Evolutionary conservation across 2,888 invertebrate species (phyloP).

Genomic region (Lobophora halterata): DNA sequence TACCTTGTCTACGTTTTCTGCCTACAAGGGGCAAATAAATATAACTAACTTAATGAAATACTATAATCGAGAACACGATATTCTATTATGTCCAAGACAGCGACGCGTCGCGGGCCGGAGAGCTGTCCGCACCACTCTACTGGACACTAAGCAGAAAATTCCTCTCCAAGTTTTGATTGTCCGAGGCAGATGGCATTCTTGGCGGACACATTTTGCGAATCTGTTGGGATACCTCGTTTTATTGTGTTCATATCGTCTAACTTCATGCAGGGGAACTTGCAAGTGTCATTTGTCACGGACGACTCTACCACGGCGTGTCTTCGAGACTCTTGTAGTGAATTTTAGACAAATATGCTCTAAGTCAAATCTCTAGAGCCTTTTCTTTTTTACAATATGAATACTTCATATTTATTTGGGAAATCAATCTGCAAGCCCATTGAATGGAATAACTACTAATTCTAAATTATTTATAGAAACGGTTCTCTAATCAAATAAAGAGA

Average conservation of each 20-base stretch:
- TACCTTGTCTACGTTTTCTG: no score
- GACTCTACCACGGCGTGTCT: no score
- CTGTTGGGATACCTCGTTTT: constrained; percentile 63
- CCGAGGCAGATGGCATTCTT: constrained; percentile 78
- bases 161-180: constrained; percentile 80
- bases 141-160: constrained; percentile 77
- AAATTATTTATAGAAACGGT: no score
- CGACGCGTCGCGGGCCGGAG: constrained; percentile 31
- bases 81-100: constrained; percentile 46
- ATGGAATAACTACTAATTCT: no score
- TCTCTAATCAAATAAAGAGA: constrained; percentile 19
- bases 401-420: no score
- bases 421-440: no score
- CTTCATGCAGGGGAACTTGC: constrained; percentile 57
- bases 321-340: no score
- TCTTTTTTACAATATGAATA: no score
- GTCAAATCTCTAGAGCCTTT: no score
- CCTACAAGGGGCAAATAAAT: no score
- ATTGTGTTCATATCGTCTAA: constrained; percentile 70
- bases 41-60: constrained; percentile 14
- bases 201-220: constrained; percentile 67
- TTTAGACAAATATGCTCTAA: no score
- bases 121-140: constrained; percentile 61
- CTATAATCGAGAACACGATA: constrained; percentile 28
- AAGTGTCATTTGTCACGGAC: constrained; percentile 52